Base-by-base conservation (phyloP, 2,113 vertebrate species). In the Nannospalax galili region DNA sequence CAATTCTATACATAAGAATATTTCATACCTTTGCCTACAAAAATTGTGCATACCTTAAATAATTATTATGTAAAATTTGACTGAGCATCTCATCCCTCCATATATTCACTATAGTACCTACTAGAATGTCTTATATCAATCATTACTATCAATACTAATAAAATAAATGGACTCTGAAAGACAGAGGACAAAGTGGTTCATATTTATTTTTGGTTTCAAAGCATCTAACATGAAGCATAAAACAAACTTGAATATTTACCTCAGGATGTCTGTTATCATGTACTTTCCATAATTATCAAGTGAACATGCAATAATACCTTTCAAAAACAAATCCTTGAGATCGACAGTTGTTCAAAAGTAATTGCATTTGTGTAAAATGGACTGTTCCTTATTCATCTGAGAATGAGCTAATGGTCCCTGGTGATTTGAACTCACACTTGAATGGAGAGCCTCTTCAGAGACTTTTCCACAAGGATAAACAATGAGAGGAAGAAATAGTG, bases 241-340 rank as follows among this genome's bases (percentile, higher is more conserved):
- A 93, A 95, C 30, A 85, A 32, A 65, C 10, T 48, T 35, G 4
- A 90, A n/a, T 77, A 67, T 73, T 97, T 78, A 62, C 12, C 24
- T 86, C 26, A 78, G 30, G n/a, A n/a, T n/a, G 16, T 35, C 10
- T 37, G 88, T n/a, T 84, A 52, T 52, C 42, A 28, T 28, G 64
- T 45, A 40, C 12, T 84, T 3, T 5, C 2, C 37, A 37, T 80
- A 80, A 75, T 48, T 81, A 88, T 85, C 60, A 88, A 91, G 22
- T 16, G 6, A 69, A 80, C 80, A 48, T n/a, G 24, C 5, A 30
- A 15, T 4, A 85, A 69, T 24, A 30, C 26, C 28, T 45, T n/a
- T 17, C 45, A 48, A 77, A 73, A 6, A 30, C 45, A 77, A 52
- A n/a, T n/a, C n/a, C n/a, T n/a, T n/a, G n/a, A n/a, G n/a, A n/a